Evolutionary conservation across 1,140 invertebrate species (phyloP).

Genomic region (Uloborus diversus): DNA sequence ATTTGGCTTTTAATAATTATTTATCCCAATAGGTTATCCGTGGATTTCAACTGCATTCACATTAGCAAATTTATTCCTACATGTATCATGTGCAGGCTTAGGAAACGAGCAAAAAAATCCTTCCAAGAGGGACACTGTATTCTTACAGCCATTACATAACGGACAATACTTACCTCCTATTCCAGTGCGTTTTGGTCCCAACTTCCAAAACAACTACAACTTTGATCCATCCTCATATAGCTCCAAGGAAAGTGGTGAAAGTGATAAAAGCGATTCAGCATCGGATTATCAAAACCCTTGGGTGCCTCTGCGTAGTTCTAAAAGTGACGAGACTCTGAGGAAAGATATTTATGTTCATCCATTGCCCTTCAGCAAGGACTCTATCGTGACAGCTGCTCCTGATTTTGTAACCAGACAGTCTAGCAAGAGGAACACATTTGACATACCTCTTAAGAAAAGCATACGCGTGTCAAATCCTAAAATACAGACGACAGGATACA

Average conservation of each 20-base stretch:
- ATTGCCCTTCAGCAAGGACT: neutral
- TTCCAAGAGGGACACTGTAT: neutral
- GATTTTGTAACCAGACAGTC: neutral
- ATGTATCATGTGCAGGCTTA: conserved; percentile 6
- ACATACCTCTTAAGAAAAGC: conserved; percentile 30
- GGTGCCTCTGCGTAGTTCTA: neutral
- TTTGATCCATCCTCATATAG: neutral
- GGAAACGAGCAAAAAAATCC: neutral
- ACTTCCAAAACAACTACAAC: neutral
- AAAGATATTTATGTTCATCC: neutral
- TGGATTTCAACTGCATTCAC: neutral
- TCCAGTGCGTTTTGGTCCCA: neutral
- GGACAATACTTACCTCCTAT: conserved; percentile 15
- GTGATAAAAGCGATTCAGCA: no score
- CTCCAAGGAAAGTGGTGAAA: no score
- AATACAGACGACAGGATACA: conserved; percentile 26
- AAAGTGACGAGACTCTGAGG: neutral
- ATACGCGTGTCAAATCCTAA: neutral
- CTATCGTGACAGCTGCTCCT: neutral
- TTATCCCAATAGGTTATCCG: conserved; percentile 7
- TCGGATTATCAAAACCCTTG: neutral
- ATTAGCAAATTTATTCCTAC: neutral
- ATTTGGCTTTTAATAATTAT: no score
- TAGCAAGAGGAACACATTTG: neutral
- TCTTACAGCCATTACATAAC: conserved; percentile 15